Conservation (phyloP, 2,888 invertebrate species). For the Aphidoletes aphidimyza region DNA sequence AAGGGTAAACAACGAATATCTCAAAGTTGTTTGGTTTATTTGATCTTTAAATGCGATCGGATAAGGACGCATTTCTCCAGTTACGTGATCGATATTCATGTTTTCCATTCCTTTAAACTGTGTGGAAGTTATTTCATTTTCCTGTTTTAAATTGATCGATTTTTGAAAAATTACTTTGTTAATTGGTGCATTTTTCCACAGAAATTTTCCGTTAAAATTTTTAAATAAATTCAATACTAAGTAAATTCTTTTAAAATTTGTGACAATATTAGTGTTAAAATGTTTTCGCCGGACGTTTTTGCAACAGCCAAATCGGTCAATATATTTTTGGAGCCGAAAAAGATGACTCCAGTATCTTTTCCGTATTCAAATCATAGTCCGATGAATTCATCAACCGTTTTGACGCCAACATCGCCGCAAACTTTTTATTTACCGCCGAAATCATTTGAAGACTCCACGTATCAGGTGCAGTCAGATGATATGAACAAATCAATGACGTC, state of each 20-base stretch:
- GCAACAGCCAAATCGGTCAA: background rate
- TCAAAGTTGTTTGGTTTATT: constrained; percentile 22
- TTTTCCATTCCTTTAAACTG: background rate
- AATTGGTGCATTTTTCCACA: background rate
- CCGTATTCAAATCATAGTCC: constrained; percentile 24
- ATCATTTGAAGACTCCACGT: constrained; percentile 3
- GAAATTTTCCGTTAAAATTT: background rate
- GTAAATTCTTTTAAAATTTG: background rate
- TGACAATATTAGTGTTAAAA: too few species aligned
- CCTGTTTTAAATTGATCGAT: background rate
- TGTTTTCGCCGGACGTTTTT: constrained; percentile 7
- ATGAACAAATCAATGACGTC: background rate
- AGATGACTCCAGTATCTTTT: background rate
- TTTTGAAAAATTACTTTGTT: background rate
- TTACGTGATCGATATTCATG: background rate
- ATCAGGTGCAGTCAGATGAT: background rate
- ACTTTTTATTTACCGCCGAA: constrained; percentile 58
- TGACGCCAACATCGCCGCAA: constrained; percentile 57
- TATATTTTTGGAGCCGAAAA: background rate
- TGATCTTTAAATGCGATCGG: constrained; percentile 13
- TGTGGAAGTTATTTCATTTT: background rate
- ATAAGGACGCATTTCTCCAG: constrained; percentile 13
- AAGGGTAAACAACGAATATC: constrained; percentile 8
- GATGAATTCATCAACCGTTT: background rate
- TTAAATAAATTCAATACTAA: background rate